A percentile compares a stretch with the other conserved stretches of the same genome.
Evolutionary conservation across 2,888 invertebrate species (phyloP).

Genomic region (Machimus atricapillus): DNA sequence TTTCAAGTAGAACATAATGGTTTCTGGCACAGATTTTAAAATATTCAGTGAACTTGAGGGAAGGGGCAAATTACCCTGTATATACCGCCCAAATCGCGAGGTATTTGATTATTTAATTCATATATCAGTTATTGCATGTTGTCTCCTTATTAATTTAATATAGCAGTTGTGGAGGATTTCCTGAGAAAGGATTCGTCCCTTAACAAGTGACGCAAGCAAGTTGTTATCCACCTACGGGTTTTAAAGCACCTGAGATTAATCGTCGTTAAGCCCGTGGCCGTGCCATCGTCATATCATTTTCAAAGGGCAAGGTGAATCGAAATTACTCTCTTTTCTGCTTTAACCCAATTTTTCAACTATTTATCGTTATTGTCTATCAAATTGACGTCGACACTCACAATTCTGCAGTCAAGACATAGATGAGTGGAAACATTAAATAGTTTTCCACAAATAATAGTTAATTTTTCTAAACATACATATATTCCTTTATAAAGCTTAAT

Average conservation of each 20-base stretch:
- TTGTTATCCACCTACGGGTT: not conserved
- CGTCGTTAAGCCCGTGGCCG: not conserved
- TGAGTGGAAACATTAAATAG: not conserved
- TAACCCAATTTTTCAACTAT: not conserved
- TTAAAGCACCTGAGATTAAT: constrained; percentile 6
- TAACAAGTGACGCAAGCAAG: constrained; percentile 18
- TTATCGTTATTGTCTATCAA: not conserved
- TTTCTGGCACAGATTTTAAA: not conserved
- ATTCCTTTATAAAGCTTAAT: too few species aligned
- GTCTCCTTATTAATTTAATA: not conserved
- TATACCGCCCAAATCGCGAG: not conserved
- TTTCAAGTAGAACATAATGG: not conserved
- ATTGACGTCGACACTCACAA: not conserved
- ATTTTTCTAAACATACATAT: not conserved
- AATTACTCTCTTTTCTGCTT: constrained; percentile 14
- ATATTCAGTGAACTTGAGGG: not conserved
- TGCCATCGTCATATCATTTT: not conserved
- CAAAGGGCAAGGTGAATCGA: constrained; percentile 30
- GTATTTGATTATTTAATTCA: not conserved
- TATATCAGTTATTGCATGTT: not conserved
- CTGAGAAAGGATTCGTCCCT: not conserved
- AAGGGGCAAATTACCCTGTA: not conserved
- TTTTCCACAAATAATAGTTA: not conserved
- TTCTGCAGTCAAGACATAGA: not conserved
- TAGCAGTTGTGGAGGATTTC: not conserved